phyloP scores from a whole-genome alignment of 2,888 invertebrate species.

The Serrognathus titanus region DNA sequence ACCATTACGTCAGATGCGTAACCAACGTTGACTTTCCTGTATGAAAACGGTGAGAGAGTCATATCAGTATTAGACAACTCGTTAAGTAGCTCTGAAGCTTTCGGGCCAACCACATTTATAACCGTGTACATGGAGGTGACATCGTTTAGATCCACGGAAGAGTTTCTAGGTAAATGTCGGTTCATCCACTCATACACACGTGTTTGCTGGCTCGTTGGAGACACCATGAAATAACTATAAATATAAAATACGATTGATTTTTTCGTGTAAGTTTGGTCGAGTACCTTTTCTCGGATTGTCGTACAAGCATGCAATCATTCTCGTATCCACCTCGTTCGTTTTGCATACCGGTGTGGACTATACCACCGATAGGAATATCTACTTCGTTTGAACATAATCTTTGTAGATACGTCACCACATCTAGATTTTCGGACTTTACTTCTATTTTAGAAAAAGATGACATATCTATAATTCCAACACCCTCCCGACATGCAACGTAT shows the following conservation, averaged over 20 bases:
- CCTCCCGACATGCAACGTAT: slow-evolving; percentile 69
- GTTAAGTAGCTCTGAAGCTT: slow-evolving; percentile 60
- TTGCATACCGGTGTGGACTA: slow-evolving; percentile 69
- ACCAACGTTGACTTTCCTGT: slow-evolving; percentile 65
- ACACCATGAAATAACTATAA: slow-evolving; percentile 69
- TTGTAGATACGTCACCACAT: slow-evolving; percentile 63
- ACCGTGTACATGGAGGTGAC: slow-evolving; percentile 73
- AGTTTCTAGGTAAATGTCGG: slow-evolving; percentile 58
- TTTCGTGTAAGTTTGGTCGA: background rate
- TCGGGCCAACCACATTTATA: slow-evolving; percentile 68
- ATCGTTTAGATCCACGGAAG: slow-evolving; percentile 61
- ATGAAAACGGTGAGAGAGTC: slow-evolving; percentile 61
- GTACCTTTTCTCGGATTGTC: slow-evolving; percentile 58
- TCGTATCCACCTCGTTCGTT: slow-evolving; percentile 69
- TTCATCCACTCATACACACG: slow-evolving; percentile 68
- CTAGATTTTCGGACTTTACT: slow-evolving; percentile 60
- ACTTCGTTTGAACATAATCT: slow-evolving; percentile 65
- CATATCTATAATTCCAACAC: slow-evolving; percentile 77
- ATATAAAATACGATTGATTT: background rate
- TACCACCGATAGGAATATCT: slow-evolving; percentile 60
- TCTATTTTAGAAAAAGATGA: slow-evolving; percentile 75
- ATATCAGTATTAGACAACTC: slow-evolving; percentile 64
- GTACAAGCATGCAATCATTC: slow-evolving; percentile 69
- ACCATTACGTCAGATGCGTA: slow-evolving; percentile 68
- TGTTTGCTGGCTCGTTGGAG: slow-evolving; percentile 74